These are phyloP conservation scores for Linyphia triangularis DNA, from an alignment of 2,888 invertebrate species.

Conservation along the genomic window DNA sequence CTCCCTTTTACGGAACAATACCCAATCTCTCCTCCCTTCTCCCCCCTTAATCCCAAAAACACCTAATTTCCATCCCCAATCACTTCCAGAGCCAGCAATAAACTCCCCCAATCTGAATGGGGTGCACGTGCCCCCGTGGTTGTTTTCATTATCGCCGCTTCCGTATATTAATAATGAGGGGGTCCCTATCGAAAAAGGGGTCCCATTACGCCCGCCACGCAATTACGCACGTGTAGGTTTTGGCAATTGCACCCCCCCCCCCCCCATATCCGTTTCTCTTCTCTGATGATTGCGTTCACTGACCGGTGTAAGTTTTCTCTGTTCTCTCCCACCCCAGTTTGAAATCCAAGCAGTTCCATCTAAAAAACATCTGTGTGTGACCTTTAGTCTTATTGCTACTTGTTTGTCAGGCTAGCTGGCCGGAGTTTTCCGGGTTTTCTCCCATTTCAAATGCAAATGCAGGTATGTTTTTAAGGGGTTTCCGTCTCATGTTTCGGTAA, in stretches of 20 bases:
- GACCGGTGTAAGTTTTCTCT: too few relatives aligned
- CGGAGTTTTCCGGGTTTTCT: too few relatives aligned
- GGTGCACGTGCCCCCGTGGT: conserved; percentile 11
- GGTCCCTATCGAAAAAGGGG: background rate
- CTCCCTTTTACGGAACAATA: background rate
- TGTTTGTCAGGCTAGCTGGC: too few relatives aligned
- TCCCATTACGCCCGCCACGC: background rate
- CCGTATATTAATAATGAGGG: conserved; percentile 48
- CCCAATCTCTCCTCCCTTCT: background rate
- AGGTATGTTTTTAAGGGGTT: too few relatives aligned
- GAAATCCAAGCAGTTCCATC: too few relatives aligned
- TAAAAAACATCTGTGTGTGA: too few relatives aligned
- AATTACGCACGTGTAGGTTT: background rate
- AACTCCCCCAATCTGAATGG: background rate
- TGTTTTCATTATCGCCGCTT: conserved; percentile 49
- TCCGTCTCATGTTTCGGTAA: too few relatives aligned
- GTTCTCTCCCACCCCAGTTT: too few relatives aligned
- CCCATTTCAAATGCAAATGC: too few relatives aligned
- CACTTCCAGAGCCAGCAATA: background rate
- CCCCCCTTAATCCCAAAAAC: background rate
- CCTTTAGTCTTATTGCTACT: too few relatives aligned
- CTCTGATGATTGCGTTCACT: too few relatives aligned
- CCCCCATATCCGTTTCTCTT: too few relatives aligned
- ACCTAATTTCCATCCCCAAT: conserved; percentile 1
- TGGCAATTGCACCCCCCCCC: background rate